phyloP scores from a whole-genome alignment of 2,797 vertebrate genomes.

The Tadarida brasiliensis region DNA sequence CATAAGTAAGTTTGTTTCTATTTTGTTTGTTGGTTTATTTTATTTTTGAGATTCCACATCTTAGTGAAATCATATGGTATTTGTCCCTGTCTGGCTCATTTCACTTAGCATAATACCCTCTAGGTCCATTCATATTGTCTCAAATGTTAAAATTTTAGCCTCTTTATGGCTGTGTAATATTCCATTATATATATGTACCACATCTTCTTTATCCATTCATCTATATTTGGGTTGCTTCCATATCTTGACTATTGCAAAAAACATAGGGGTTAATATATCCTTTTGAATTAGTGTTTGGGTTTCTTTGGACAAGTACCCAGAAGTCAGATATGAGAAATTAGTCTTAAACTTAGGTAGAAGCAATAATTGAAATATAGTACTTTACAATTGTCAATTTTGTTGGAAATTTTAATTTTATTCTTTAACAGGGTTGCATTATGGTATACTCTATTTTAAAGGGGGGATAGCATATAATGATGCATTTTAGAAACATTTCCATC shows the following conservation, averaged over 20 bases:
- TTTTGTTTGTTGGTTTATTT: background rate
- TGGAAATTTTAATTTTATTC: slow-evolving; percentile 29
- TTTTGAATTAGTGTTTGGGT: background rate
- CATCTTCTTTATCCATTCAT: background rate
- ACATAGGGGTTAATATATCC: background rate
- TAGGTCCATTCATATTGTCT: background rate
- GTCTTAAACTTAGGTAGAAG: slow-evolving; percentile 54
- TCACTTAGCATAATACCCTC: background rate
- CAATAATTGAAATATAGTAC: slow-evolving; percentile 22
- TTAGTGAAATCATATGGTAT: background rate
- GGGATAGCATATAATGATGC: background rate
- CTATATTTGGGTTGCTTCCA: background rate
- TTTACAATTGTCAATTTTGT: slow-evolving; percentile 9
- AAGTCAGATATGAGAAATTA: slow-evolving; percentile 35
- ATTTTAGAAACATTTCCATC: slow-evolving; percentile 17
- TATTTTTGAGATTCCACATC: background rate
- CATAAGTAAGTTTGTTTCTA: slow-evolving; percentile 22
- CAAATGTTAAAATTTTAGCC: background rate
- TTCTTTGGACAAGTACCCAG: background rate
- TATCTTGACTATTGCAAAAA: background rate
- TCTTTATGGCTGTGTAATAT: background rate
- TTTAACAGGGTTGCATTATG: slow-evolving; percentile 21
- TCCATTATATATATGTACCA: background rate
- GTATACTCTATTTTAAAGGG: background rate
- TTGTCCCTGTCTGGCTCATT: background rate